phyloP scores from a whole-genome alignment of 2,797 vertebrate species.

The Manis javanica region DNA sequence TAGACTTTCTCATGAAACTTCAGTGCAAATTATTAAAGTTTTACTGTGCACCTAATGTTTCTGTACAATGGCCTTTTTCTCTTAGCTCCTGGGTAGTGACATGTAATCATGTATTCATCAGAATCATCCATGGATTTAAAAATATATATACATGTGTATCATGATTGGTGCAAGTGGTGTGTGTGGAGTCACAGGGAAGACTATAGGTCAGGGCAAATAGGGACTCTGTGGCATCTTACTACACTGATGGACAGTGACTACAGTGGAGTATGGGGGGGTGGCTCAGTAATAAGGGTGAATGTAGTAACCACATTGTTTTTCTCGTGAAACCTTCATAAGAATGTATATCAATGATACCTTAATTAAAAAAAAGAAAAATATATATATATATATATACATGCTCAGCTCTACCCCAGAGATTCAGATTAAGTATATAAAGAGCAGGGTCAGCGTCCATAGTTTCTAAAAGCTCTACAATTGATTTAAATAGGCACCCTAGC shows the following conservation, averaged over 20 bases:
- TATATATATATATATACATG: background rate
- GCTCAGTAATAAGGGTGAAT: no score
- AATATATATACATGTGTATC: background rate
- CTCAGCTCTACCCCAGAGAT: background rate
- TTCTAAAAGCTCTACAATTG: background rate
- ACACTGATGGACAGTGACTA: no score
- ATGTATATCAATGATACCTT: no score
- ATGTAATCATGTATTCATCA: background rate
- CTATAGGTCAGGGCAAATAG: no score
- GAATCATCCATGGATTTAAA: background rate
- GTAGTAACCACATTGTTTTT: no score
- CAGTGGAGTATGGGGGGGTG: no score
- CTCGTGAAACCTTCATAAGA: no score
- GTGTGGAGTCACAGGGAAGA: no score
- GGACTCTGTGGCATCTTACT: no score
- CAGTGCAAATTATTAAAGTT: background rate
- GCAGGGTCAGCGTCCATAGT: background rate
- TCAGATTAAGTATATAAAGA: background rate
- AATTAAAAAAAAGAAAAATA: background rate
- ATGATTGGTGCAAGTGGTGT: no score
- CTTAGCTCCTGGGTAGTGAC: background rate
- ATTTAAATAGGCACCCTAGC: background rate
- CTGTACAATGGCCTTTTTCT: background rate
- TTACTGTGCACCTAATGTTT: background rate
- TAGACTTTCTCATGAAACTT: background rate